Evolutionary conservation across 64 coral and sea anemone genomes (phyloP).

Genomic region (Dendrophyllia cribrosa): DNA sequence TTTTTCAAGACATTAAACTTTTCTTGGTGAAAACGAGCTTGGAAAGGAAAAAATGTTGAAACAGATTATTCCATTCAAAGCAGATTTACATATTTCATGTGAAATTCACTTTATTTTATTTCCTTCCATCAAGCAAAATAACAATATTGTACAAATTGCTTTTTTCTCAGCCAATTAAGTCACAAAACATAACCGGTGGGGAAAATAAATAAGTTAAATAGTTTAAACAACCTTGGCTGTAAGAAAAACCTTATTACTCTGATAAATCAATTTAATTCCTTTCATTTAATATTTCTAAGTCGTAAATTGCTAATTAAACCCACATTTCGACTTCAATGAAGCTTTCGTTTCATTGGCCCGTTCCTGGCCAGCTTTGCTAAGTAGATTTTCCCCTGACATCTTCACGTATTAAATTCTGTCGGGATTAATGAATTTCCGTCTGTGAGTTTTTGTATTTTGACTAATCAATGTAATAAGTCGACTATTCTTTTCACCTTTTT

Average conservation of each 20-base stretch:
- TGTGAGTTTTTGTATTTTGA: constrained; percentile 1
- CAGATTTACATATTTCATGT: constrained; percentile 2
- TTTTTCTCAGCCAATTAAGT: constrained; percentile 36
- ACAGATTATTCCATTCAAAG: neutral
- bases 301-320: neutral
- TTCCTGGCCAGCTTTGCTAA: neutral
- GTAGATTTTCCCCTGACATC: neutral
- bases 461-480: constrained; percentile 40
- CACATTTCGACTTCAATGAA: constrained; percentile 4
- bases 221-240: neutral
- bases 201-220: constrained; percentile 27
- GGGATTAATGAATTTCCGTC: constrained; percentile 30
- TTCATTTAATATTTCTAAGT: neutral
- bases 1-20: too few relatives aligned
- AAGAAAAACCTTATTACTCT: constrained; percentile 13
- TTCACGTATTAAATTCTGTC: constrained; percentile 13
- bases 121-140: constrained; percentile 15
- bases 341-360: neutral
- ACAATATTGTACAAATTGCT: constrained; percentile 18
- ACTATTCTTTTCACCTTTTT: constrained; percentile 11
- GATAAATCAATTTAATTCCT: constrained; percentile 22
- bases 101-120: neutral
- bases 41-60: too few relatives aligned
- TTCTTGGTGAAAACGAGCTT: too few relatives aligned
- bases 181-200: constrained; percentile 8